Evolutionary conservation across 2,797 vertebrate species (phyloP), one percentile per base, ranked within the genome.

Genomic region (Melanotaenia maccullochi): DNA sequence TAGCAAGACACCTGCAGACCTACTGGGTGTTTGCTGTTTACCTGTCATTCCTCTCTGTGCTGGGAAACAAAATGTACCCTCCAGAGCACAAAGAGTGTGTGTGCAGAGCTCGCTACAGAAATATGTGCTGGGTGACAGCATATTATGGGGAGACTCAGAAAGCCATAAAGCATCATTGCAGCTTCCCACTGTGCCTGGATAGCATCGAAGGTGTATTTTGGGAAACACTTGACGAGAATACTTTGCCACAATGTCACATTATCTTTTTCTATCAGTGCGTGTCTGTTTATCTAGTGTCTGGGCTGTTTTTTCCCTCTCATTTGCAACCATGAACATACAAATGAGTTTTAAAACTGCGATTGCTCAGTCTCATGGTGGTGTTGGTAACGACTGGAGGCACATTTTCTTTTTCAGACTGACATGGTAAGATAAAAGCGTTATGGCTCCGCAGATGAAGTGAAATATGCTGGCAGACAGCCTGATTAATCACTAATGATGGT

Each of bases 151-250:
- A 66, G 64, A 68, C 40, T 73, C 65, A 1, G 28, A 60, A 57
- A 54, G 63, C 73, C 76, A 24, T 30, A 2, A 55, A 49, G 56
- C 51, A 73, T 69, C 24, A 54, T 30, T 40, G 49, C 73, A 68
- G 76, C 62, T 55, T 81, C 66, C 20, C 3, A n/a, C 25, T 65
- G 59, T 72, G 66, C 55, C 68, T 78, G 32, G 66, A 73, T 81
- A 75, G 55, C 67, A 67, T n/a, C 60, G 42, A 35, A 35, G 28
- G 40, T 80, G 22, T 85, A 89, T 91, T 90, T 86, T 86, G 13
- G 85, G 84, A 83, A 83, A 74, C 66, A 75, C 64, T 75, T 79
- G 73, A 84, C 35, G 3, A 65, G 68, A 78, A 81, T 83, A 60
- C 38, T 55, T 64, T 73, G 74, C 70, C 49, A 66, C 68, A 67